Conservation (phyloP, 1,140 invertebrate species). For the Meteorus sp. region DNA sequence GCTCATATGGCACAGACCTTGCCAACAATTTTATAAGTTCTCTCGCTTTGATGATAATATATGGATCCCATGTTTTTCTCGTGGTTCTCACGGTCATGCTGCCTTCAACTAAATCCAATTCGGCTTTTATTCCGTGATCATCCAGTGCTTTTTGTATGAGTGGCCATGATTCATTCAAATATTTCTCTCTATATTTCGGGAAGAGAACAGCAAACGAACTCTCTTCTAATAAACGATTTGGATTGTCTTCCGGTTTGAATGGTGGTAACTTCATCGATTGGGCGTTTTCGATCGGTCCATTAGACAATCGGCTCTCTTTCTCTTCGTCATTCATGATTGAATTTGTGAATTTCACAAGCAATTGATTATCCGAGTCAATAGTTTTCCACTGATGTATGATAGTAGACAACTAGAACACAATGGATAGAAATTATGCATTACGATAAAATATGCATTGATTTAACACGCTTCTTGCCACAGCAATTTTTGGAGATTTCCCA, state of each 20-base stretch:
- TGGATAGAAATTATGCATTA: too few relatives aligned
- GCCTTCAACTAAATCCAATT: slow-evolving; percentile 94
- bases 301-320: slow-evolving; percentile 37
- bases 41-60: slow-evolving; percentile 94
- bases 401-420: too few relatives aligned
- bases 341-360: too few relatives aligned
- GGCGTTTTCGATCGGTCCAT: slow-evolving; percentile 68
- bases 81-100: slow-evolving; percentile 95
- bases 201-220: slow-evolving; percentile 82
- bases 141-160: slow-evolving; percentile 84
- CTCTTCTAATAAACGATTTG: slow-evolving; percentile 74
- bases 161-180: slow-evolving; percentile 95
- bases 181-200: slow-evolving; percentile 95
- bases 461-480: too few relatives aligned
- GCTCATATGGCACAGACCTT: slow-evolving; percentile 95
- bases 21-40: slow-evolving; percentile 96
- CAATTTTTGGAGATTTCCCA: too few relatives aligned
- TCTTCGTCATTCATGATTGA: slow-evolving; percentile 46
- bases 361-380: too few relatives aligned
- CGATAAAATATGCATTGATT: too few relatives aligned
- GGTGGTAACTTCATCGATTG: slow-evolving; percentile 88
- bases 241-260: slow-evolving; percentile 91
- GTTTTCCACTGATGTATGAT: too few relatives aligned
- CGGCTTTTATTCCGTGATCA: slow-evolving; percentile 81
- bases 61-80: slow-evolving; percentile 98